These are phyloP conservation scores for Plagiodera versicolora DNA, from an alignment of 2,888 invertebrate species.

Conservation along the genomic window DNA sequence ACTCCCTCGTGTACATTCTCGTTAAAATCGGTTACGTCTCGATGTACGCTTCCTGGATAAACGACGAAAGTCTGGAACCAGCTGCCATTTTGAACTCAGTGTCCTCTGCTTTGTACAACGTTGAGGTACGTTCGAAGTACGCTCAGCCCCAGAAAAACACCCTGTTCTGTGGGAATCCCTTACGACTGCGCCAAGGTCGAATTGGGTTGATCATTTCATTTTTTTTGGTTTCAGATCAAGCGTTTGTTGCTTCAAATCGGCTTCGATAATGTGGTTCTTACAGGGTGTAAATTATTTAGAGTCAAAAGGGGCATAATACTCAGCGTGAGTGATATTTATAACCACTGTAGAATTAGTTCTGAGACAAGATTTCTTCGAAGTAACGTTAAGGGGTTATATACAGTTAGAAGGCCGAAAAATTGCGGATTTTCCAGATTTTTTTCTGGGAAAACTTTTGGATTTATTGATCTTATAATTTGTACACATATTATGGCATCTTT, in stretches of 20 bases:
- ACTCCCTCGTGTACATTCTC: slow-evolving; percentile 49
- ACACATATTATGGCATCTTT: no score
- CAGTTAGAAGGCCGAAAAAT: no score
- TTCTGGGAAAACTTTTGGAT: no score
- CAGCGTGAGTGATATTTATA: slow-evolving; percentile 50
- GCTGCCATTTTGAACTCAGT: slow-evolving; percentile 62
- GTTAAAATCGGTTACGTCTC: slow-evolving; percentile 43
- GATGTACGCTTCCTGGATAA: slow-evolving; percentile 46
- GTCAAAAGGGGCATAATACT: slow-evolving; percentile 48
- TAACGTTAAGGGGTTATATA: no score
- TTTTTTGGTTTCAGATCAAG: slow-evolving; percentile 48
- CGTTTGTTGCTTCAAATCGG: slow-evolving; percentile 38
- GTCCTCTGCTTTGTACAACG: slow-evolving; percentile 64
- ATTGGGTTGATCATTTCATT: no score
- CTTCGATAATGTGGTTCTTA: slow-evolving; percentile 47
- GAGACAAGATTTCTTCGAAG: no score
- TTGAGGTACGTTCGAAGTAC: slow-evolving; percentile 57
- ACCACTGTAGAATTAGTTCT: no score
- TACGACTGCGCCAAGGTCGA: no score
- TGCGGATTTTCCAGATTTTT: no score
- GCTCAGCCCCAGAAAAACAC: no score
- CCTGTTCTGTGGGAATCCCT: no score
- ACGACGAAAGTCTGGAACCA: slow-evolving; percentile 47
- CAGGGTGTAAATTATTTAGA: slow-evolving; percentile 50
- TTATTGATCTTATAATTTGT: no score